phyloP scores from a whole-genome alignment of 2,113 vertebrate species.

The Antechinus stuartii region DNA sequence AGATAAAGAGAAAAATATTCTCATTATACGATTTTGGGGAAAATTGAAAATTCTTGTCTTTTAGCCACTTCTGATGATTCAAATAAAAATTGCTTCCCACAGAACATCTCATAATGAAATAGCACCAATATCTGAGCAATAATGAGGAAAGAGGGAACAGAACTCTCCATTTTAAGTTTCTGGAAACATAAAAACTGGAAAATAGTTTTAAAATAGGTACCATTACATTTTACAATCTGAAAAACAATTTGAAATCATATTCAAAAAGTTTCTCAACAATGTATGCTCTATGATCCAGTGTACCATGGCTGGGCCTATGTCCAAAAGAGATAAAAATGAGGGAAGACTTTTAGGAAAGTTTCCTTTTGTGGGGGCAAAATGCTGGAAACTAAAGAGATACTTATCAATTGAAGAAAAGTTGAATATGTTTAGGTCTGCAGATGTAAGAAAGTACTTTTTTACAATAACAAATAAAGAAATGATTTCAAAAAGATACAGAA shows the following conservation, averaged over 20 bases:
- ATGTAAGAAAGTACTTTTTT: not conserved
- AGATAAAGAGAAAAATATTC: not conserved
- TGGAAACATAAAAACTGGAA: not conserved
- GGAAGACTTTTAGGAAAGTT: not conserved
- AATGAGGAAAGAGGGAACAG: not conserved
- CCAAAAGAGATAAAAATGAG: not conserved
- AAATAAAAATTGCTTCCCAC: not conserved
- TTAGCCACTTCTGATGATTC: not conserved
- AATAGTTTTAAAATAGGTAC: not conserved
- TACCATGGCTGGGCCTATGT: not conserved
- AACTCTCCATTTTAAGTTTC: not conserved
- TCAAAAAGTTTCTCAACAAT: not conserved
- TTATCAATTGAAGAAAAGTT: not conserved
- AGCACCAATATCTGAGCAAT: not conserved
- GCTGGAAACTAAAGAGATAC: not conserved
- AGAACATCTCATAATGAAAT: not conserved
- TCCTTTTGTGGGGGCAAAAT: not conserved
- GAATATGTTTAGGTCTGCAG: not conserved
- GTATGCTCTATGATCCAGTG: not conserved
- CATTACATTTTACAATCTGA: not conserved
- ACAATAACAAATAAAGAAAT: not conserved
- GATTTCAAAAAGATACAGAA: not conserved
- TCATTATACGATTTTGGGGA: not conserved
- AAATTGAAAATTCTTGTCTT: not conserved
- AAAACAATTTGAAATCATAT: not conserved